Evolutionary conservation across 2,888 invertebrate genomes (phyloP).

Genomic region (Mythimna loreyi): DNA sequence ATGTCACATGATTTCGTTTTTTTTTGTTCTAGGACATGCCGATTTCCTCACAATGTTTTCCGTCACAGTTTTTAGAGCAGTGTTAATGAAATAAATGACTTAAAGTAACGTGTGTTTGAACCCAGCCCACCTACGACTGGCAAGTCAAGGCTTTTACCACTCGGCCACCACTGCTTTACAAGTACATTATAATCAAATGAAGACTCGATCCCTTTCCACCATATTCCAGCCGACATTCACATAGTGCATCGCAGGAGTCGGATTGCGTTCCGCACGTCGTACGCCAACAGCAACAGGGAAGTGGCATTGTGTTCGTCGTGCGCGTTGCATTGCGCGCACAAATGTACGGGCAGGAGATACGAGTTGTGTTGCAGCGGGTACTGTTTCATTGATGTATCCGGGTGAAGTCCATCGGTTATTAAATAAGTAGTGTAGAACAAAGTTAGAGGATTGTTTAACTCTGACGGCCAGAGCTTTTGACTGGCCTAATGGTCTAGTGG

Average conservation of each 20-base stretch:
- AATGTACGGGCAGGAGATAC: conserved; percentile 15
- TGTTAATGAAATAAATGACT: too few species aligned
- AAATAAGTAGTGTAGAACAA: neutral
- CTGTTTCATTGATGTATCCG: conserved; percentile 42
- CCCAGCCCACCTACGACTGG: too few species aligned
- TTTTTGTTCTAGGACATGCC: too few species aligned
- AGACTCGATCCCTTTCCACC: conserved; percentile 19
- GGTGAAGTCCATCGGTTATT: neutral
- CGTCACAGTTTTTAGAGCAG: too few species aligned
- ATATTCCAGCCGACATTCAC: conserved; percentile 22
- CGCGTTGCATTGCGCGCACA: conserved; percentile 15
- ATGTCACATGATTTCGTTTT: too few species aligned
- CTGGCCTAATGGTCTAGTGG: too few species aligned
- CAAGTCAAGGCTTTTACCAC: too few species aligned
- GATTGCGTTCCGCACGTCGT: conserved; percentile 67
- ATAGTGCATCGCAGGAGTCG: conserved; percentile 54
- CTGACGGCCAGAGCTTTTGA: too few species aligned
- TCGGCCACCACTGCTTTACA: too few species aligned
- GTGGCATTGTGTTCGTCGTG: conserved; percentile 54
- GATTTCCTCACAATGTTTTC: too few species aligned
- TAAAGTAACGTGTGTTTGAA: too few species aligned
- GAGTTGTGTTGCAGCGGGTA: conserved; percentile 34
- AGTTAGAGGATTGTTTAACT: neutral
- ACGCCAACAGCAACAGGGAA: conserved; percentile 75
- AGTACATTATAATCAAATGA: too few species aligned